Conservation (phyloP, 2,888 invertebrate species). For the Diplolepis rosae region DNA sequence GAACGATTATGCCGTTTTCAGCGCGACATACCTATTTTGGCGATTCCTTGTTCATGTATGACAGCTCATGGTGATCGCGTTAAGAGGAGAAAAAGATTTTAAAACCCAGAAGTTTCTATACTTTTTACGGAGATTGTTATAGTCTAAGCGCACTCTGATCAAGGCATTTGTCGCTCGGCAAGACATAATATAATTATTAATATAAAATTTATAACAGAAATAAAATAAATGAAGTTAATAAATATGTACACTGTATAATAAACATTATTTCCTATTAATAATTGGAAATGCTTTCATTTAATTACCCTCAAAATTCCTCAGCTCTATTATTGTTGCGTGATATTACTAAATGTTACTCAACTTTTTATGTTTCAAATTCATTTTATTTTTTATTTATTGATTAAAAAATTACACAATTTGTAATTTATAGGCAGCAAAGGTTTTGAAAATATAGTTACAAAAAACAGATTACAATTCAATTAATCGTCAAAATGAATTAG, state of each 20-base stretch:
- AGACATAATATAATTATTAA: constrained; percentile 73
- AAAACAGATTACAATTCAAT: too few relatives aligned
- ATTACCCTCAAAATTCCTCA: not conserved
- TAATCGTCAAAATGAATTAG: too few relatives aligned
- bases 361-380: not conserved
- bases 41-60: constrained; percentile 68
- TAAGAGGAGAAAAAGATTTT: constrained; percentile 54
- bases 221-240: constrained; percentile 74
- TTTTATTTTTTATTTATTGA: not conserved
- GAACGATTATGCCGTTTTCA: constrained; percentile 73
- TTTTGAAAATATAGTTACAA: too few relatives aligned
- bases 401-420: not conserved
- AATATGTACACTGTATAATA: constrained; percentile 74
- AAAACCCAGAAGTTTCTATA: constrained; percentile 71
- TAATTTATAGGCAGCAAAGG: too few relatives aligned
- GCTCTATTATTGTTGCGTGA: not conserved
- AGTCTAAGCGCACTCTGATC: constrained; percentile 73
- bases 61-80: constrained; percentile 61
- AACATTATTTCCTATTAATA: constrained; percentile 74
- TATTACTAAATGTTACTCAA: not conserved
- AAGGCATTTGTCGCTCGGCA: constrained; percentile 73
- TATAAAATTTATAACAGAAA: constrained; percentile 74
- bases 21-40: constrained; percentile 71
- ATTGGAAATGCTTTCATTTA: constrained; percentile 53
- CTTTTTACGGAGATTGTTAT: constrained; percentile 74